Conservation (phyloP, 2,888 invertebrate species). For the Sinopyrophorus schimmeli region DNA sequence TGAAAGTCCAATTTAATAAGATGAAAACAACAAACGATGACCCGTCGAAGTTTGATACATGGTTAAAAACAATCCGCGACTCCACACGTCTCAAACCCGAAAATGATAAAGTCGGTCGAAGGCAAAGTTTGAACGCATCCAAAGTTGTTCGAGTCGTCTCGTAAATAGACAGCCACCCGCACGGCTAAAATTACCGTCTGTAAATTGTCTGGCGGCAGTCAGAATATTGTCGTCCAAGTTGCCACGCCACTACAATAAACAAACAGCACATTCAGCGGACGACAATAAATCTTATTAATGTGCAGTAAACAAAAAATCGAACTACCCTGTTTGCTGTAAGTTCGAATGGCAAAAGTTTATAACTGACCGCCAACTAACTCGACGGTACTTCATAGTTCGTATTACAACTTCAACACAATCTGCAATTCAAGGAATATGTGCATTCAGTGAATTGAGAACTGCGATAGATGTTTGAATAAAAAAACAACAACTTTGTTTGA, state of each 20-base stretch:
- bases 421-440: slow-evolving; percentile 10
- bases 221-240: slow-evolving; percentile 31
- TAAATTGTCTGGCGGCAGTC: slow-evolving; percentile 33
- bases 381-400: slow-evolving; percentile 19
- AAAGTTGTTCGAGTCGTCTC: slow-evolving; percentile 15
- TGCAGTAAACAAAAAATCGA: slow-evolving; percentile 26
- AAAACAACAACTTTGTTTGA: no score
- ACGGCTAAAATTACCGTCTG: slow-evolving; percentile 19
- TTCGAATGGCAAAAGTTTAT: slow-evolving; percentile 31
- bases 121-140: slow-evolving; percentile 21
- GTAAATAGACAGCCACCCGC: slow-evolving; percentile 24
- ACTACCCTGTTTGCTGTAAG: slow-evolving; percentile 29
- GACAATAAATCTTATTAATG: slow-evolving; percentile 32
- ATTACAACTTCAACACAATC: slow-evolving; percentile 8
- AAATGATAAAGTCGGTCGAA: no score
- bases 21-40: no score
- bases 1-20: no score
- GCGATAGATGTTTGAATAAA: no score
- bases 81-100: no score
- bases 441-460: slow-evolving; percentile 11
- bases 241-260: slow-evolving; percentile 30
- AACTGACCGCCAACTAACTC: slow-evolving; percentile 17
- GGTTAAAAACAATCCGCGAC: no score
- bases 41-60: no score
- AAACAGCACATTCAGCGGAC: slow-evolving; percentile 30